Evolutionary conservation across 2,113 vertebrate genomes (phyloP).

Genomic region (Ictalurus punctatus): DNA sequence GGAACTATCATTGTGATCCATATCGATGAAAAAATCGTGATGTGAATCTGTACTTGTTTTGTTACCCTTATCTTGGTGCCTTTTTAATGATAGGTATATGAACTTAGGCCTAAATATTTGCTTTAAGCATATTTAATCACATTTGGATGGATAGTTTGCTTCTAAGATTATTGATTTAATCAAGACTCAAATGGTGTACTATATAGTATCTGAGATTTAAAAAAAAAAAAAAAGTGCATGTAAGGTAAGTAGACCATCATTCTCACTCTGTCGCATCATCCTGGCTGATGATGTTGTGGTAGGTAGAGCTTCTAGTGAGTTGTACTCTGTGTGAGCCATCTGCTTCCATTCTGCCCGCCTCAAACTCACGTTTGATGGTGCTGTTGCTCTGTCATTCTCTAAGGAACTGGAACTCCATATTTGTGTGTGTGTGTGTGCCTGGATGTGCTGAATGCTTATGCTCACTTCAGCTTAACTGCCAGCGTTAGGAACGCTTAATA

Average conservation of each 20-base stretch:
- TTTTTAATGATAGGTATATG: background rate
- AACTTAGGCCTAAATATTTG: background rate
- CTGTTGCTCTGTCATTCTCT: conserved; percentile 47
- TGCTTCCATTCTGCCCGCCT: conserved; percentile 50
- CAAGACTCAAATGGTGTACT: background rate
- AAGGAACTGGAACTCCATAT: conserved; percentile 36
- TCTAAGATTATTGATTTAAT: background rate
- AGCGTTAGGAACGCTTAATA: background rate
- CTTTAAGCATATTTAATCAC: background rate
- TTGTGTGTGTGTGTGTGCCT: conserved; percentile 38
- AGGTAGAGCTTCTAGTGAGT: conserved; percentile 47
- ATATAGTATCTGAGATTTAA: background rate
- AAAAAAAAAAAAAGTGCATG: background rate
- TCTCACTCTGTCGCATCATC: conserved; percentile 41
- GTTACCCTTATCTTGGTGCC: background rate
- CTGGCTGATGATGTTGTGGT: conserved; percentile 34
- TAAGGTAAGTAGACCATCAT: conserved; percentile 44
- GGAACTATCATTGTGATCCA: background rate
- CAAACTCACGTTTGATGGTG: conserved; percentile 49
- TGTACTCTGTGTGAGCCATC: conserved; percentile 50
- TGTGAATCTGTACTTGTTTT: background rate
- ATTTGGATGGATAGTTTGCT: background rate
- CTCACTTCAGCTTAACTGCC: background rate
- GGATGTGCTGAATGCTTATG: background rate
- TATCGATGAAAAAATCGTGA: background rate